Base-by-base conservation (phyloP, 2,888 invertebrate species). In the Synanthedon vespiformis region DNA sequence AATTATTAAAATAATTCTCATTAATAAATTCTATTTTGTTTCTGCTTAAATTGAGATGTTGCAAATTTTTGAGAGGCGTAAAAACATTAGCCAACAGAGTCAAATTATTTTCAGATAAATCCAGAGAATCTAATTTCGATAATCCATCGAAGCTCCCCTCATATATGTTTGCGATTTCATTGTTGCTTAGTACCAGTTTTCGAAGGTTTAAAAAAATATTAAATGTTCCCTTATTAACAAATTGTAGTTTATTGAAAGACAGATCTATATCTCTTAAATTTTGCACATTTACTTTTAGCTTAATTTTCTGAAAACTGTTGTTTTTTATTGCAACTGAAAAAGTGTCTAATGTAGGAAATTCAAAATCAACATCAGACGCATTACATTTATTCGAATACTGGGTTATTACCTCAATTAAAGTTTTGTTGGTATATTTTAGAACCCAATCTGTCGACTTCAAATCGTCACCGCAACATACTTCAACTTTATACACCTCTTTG, bases 1-100 rank as follows among this genome's bases (percentile, higher is more conserved):
- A 83, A 61, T 89, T 90, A 58, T 89, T 89, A 65, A 93, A 93
- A 73, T 91, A 90, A 54, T 89, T 88, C 60, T 90, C 90, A 51
- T 90, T 89, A n/a, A 94, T 81, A 55, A 88, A 86, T 63, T 89
- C 88, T 56, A 94, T 78, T 56, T 84, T 86, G 68, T 94, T 94
- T 54, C 90, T 89, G 65, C 93, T 92, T 53, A 94, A 80, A 70
- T 93, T 92, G n/a, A 94, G 82, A 64, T 92, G 89, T 66, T 92
- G 92, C 18, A 94, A 79, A 58, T 83, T 89, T 59, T 81, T 83
- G 50, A 91, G 74, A 4, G 90, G 88, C 22, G 83, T 80, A 59
- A 93, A 89, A 40, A 90, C 87, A 57, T 90, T 89, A 40, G 89
- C 83, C 55, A 93, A 68, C 40, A 72, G 70, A 3, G 85, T 82